Evolutionary conservation across 1,140 invertebrate species (phyloP).

Genomic region (Macrocentrus cingulum): DNA sequence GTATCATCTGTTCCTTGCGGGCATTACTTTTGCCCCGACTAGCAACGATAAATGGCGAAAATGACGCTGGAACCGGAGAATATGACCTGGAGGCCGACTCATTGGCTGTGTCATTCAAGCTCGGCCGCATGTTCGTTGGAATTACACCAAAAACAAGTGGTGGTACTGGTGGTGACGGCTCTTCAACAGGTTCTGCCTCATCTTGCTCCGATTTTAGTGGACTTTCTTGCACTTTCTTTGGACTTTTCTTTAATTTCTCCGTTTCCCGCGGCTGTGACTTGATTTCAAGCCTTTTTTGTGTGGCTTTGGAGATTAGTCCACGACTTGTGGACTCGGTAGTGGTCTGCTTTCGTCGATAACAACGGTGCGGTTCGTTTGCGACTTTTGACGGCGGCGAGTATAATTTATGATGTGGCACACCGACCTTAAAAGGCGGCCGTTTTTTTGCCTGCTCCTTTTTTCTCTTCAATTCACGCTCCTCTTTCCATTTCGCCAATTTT

Average conservation of each 20-base stretch:
- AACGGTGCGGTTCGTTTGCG: conserved; percentile 12
- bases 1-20: conserved; percentile 51
- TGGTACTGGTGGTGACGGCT: too few species aligned
- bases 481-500: conserved; percentile 48
- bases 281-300: conserved; percentile 42
- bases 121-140: background rate
- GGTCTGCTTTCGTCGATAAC: background rate
- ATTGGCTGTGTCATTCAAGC: background rate
- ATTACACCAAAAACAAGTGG: too few species aligned
- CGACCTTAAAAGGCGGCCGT: conserved; percentile 52
- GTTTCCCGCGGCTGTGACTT: conserved; percentile 29
- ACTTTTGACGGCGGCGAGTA: conserved; percentile 40
- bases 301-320: conserved; percentile 41
- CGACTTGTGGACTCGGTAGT: conserved; percentile 6
- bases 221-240: background rate
- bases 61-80: conserved; percentile 31
- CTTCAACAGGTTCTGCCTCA: too few species aligned
- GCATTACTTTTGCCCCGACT: conserved; percentile 56
- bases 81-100: background rate
- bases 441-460: conserved; percentile 37
- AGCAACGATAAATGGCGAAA: conserved; percentile 46
- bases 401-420: conserved; percentile 46
- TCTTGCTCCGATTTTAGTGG: background rate
- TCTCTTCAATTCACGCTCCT: conserved; percentile 39
- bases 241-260: conserved; percentile 1